phyloP scores from a whole-genome alignment of 2,888 invertebrate species.

The Adela reaumurella region DNA sequence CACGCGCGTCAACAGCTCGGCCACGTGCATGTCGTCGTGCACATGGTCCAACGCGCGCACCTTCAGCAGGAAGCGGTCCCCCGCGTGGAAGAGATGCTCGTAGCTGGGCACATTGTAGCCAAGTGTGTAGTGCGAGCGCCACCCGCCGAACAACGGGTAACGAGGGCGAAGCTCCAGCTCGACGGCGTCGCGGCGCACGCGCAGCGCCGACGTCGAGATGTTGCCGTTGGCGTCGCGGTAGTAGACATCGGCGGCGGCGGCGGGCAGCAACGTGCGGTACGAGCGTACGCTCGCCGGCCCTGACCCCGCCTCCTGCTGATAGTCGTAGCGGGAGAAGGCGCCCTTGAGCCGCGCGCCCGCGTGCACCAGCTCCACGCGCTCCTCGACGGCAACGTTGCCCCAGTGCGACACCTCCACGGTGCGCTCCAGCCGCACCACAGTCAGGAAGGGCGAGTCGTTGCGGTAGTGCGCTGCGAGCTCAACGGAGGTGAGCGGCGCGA shows the following conservation, averaged over 20 bases:
- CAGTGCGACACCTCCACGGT: constrained; percentile 96
- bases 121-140: constrained; percentile 95
- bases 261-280: constrained; percentile 82
- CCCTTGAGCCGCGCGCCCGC: constrained; percentile 92
- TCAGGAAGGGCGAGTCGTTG: constrained; percentile 93
- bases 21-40: constrained; percentile 94
- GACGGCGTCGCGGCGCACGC: constrained; percentile 83
- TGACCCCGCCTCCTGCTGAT: constrained; percentile 87
- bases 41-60: constrained; percentile 96
- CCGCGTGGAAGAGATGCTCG: constrained; percentile 84
- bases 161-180: constrained; percentile 94
- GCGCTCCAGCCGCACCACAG: constrained; percentile 83
- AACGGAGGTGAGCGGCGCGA: constrained; percentile 56
- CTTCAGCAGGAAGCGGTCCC: constrained; percentile 77
- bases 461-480: constrained; percentile 86
- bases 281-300: constrained; percentile 87
- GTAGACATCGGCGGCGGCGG: constrained; percentile 92
- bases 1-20: constrained; percentile 81
- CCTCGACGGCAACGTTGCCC: constrained; percentile 98
- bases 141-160: constrained; percentile 97
- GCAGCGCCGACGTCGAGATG: constrained; percentile 95
- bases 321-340: constrained; percentile 95
- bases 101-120: constrained; percentile 98
- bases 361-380: constrained; percentile 87
- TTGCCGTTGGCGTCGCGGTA: constrained; percentile 98